Percentiles rank a stretch among this genome's conserved stretches.
Evolutionary conservation across 2,797 vertebrate genomes (phyloP).

Genomic region (Hephaestus fuliginosus): DNA sequence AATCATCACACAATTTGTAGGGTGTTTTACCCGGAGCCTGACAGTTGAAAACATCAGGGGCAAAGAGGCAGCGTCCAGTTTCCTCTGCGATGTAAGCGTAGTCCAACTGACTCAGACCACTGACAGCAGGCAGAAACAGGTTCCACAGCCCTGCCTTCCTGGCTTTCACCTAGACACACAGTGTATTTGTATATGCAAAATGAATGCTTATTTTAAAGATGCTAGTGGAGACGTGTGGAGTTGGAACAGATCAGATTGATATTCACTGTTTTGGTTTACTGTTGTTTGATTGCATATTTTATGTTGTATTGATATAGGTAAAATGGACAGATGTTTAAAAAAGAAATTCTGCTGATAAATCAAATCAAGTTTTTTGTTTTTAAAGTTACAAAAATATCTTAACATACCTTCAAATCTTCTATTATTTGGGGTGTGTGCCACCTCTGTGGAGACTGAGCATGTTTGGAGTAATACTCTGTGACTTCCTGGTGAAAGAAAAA

Average conservation of each 20-base stretch:
- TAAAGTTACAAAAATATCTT: not conserved
- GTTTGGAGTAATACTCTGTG: constrained; percentile 85
- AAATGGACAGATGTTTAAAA: not conserved
- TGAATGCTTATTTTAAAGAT: not conserved
- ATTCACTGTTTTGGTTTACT: not conserved
- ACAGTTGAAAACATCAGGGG: constrained; percentile 95
- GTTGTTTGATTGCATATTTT: not conserved
- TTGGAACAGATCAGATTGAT: not conserved
- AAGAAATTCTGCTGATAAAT: not conserved
- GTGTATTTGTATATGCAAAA: too few species aligned
- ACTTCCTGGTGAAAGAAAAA: constrained; percentile 86
- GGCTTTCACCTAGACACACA: constrained; percentile 87
- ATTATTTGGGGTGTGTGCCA: constrained; percentile 90
- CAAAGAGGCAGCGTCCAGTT: constrained; percentile 90
- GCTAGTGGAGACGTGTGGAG: not conserved
- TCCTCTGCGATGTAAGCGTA: constrained; percentile 95
- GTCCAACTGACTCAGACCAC: constrained; percentile 93
- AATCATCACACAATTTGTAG: not conserved
- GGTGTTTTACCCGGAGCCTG: constrained; percentile 91
- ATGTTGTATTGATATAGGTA: not conserved
- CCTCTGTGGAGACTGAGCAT: constrained; percentile 83
- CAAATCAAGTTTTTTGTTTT: not conserved
- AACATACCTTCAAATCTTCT: constrained; percentile 91
- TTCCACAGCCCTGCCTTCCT: constrained; percentile 93
- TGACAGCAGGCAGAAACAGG: constrained; percentile 91